Conservation (phyloP, 1,140 invertebrate species). For the Drosophila subobscura region DNA sequence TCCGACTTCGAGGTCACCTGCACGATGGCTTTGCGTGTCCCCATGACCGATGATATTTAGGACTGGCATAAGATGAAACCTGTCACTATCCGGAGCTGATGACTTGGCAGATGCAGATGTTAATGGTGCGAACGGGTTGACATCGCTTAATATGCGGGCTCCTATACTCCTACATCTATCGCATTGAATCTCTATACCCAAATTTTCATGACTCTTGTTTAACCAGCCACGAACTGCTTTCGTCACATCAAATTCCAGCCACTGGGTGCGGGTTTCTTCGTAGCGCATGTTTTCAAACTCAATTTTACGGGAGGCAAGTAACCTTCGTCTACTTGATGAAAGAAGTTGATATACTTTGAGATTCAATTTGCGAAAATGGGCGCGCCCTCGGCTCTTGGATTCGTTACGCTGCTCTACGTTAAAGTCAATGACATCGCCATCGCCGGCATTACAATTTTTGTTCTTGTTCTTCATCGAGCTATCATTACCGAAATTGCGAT, state of each 20-base stretch:
- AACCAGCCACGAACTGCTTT: constrained; percentile 84
- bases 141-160: constrained; percentile 74
- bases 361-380: constrained; percentile 41
- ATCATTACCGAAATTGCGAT: constrained; percentile 2
- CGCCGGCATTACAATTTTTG: constrained; percentile 15
- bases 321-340: constrained; percentile 40
- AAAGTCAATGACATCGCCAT: neutral
- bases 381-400: constrained; percentile 8
- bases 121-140: constrained; percentile 33
- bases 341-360: constrained; percentile 73
- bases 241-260: constrained; percentile 86
- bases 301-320: constrained; percentile 54
- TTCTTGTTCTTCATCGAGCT: neutral
- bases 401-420: constrained; percentile 1
- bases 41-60: constrained; percentile 84
- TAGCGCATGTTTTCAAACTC: constrained; percentile 44
- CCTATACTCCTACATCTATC: constrained; percentile 74
- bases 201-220: constrained; percentile 79
- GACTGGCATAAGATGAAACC: constrained; percentile 71
- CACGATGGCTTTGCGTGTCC: constrained; percentile 9
- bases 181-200: constrained; percentile 85
- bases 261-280: constrained; percentile 75
- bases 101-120: neutral
- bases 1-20: constrained; percentile 15
- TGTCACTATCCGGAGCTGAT: constrained; percentile 1